These are phyloP conservation scores for Sinocyclocheilus anophthalmus DNA, from an alignment of 2,113 vertebrate genomes.

Conservation along the genomic window DNA sequence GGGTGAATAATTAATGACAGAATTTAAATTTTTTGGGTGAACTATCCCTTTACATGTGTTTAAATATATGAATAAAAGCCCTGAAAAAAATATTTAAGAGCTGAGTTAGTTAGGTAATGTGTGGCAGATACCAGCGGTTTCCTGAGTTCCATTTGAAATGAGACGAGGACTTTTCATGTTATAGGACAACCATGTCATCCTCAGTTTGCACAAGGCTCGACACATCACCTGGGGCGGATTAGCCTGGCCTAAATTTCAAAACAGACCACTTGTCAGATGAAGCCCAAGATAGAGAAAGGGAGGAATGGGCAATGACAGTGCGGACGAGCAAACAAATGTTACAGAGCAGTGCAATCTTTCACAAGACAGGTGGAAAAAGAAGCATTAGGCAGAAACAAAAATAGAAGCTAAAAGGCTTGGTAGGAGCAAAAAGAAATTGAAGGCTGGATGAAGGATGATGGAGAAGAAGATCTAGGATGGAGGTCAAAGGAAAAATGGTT, in stretches of 20 bases:
- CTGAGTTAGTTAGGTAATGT: not conserved
- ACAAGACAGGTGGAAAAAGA: constrained; percentile 27
- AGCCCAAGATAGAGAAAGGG: constrained; percentile 51
- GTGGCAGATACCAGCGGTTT: constrained; percentile 22
- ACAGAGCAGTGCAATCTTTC: constrained; percentile 51
- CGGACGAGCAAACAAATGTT: constrained; percentile 47
- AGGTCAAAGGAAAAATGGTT: constrained; percentile 8
- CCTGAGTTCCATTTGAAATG: constrained; percentile 31
- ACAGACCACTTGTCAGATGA: constrained; percentile 61
- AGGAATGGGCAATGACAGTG: constrained; percentile 43
- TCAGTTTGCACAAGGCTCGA: constrained; percentile 52
- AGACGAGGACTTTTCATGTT: constrained; percentile 44
- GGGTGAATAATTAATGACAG: too few relatives aligned
- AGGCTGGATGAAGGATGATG: not conserved
- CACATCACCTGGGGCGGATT: constrained; percentile 65
- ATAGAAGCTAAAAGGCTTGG: not conserved
- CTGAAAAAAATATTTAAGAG: not conserved
- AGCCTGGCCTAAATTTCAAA: constrained; percentile 66
- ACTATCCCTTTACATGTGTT: not conserved
- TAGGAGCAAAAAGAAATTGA: not conserved
- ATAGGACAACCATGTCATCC: constrained; percentile 44
- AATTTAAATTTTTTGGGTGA: too few relatives aligned
- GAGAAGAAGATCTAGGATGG: not conserved
- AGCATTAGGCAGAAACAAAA: constrained; percentile 15
- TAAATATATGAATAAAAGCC: not conserved